A percentile compares a stretch with the other conserved stretches of the same genome.
These are phyloP conservation scores for Mustelus asterias DNA, from an alignment of 2,113 vertebrate species.

Conservation along the genomic window DNA sequence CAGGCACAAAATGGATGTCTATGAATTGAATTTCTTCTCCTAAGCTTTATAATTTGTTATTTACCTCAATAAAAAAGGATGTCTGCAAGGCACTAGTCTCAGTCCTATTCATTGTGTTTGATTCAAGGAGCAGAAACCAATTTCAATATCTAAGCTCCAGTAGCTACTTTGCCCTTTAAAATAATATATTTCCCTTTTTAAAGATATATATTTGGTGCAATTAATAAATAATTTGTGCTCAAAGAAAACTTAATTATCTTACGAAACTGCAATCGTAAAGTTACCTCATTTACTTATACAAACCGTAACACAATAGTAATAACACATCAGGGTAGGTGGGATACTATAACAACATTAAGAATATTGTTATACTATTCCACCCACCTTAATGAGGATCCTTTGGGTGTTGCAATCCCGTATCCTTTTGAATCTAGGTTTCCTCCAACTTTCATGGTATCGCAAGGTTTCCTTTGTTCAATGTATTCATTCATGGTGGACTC, in stretches of 20 bases:
- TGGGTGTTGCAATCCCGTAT: conserved; percentile 98
- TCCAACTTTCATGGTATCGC: conserved; percentile 99
- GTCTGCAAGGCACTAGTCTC: not conserved
- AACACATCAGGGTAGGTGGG: conserved; percentile 99
- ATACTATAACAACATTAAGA: conserved; percentile 99
- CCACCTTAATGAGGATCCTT: conserved; percentile 99
- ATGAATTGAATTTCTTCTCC: not conserved
- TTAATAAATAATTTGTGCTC: not conserved
- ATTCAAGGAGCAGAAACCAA: not conserved
- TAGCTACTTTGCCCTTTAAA: not conserved
- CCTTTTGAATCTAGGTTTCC: conserved; percentile 99
- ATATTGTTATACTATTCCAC: conserved; percentile 99
- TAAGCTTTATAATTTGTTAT: not conserved
- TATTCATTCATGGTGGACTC: conserved; percentile 99
- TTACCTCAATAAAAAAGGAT: not conserved
- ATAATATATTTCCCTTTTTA: not conserved
- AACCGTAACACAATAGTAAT: conserved; percentile 96
- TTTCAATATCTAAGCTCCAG: not conserved
- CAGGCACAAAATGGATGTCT: not conserved
- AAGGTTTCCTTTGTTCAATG: conserved; percentile 97
- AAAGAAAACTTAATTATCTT: not conserved
- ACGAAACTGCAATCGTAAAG: conserved; percentile 41
- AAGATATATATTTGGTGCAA: not conserved
- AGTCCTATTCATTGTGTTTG: not conserved
- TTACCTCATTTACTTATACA: conserved; percentile 95